Percentiles rank a stretch among this genome's conserved stretches.
phyloP scores from a whole-genome alignment of 2,113 vertebrate genomes.

The Buteo buteo region DNA sequence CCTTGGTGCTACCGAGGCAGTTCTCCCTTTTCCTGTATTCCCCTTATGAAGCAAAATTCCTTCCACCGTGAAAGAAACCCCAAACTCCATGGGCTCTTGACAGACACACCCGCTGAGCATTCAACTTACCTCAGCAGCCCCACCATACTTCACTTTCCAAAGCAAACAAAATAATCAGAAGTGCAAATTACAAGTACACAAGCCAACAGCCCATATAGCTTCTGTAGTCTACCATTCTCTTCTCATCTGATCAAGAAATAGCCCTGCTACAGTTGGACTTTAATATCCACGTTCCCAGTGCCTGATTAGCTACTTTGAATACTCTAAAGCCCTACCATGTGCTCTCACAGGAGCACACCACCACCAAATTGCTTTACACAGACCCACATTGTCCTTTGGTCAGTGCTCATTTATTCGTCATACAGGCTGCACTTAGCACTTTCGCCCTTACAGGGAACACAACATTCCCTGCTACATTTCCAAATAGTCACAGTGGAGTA shows the following conservation, averaged over 20 bases:
- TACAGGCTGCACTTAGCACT: neutral
- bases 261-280: neutral
- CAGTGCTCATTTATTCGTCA: neutral
- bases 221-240: neutral
- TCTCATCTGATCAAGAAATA: neutral
- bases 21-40: neutral
- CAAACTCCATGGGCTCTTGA: neutral
- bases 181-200: neutral
- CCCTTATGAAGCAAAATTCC: neutral
- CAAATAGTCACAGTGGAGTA: neutral
- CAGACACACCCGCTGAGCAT: neutral
- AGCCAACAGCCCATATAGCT: neutral
- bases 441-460: neutral
- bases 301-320: neutral
- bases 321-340: conserved; percentile 4
- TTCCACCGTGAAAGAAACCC: neutral
- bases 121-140: neutral
- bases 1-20: neutral
- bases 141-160: neutral
- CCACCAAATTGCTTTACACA: neutral
- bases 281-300: neutral
- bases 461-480: neutral
- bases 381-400: neutral
- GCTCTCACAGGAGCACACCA: neutral
- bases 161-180: neutral